Evolutionary conservation across 2,888 invertebrate species (phyloP).

Genomic region (Dinocampus coccinellae): DNA sequence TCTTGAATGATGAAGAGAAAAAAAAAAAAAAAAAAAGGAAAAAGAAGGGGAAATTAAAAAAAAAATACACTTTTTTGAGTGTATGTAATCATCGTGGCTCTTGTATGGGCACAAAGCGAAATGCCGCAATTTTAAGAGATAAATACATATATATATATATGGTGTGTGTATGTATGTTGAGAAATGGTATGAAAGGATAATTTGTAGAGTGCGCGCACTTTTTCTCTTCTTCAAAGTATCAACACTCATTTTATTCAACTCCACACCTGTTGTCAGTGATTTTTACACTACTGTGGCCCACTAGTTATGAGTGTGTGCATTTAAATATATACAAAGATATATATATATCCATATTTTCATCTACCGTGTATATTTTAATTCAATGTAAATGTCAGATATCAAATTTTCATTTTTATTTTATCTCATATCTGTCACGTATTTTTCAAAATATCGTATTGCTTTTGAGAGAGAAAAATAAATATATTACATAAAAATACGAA

Average conservation of each 20-base stretch:
- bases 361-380: neutral
- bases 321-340: neutral
- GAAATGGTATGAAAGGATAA: neutral
- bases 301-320: neutral
- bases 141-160: neutral
- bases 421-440: neutral
- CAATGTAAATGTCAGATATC: neutral
- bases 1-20: too few relatives aligned
- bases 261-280: neutral
- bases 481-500: neutral
- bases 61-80: neutral
- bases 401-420: neutral
- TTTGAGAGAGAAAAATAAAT: neutral
- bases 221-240: neutral
- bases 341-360: neutral
- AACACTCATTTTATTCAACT: neutral
- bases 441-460: neutral
- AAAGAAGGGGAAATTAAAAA: neutral
- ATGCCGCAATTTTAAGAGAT: neutral
- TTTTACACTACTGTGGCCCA: neutral
- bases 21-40: too few relatives aligned
- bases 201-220: neutral
- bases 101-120: neutral
- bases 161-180: neutral
- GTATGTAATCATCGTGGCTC: neutral